Base-by-base conservation (phyloP, 1,140 invertebrate species). In the Caligus rogercresseyi region DNA sequence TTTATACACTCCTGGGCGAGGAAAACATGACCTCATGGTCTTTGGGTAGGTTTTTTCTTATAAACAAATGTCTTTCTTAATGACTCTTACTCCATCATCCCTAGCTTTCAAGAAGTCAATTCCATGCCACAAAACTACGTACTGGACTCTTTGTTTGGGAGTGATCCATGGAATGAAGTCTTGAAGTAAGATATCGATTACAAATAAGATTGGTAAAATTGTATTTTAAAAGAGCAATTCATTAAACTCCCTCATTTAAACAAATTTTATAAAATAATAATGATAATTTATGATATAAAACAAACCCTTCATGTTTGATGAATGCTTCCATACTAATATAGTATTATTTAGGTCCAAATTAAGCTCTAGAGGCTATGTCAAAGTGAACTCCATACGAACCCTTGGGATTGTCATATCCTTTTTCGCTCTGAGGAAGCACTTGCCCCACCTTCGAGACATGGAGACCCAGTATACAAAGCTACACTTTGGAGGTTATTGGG, bases 401-500 rank as follows among this genome's bases (percentile, higher is more conserved):
- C 85, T 89, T 72, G 87, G 87, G 15, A 74, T 92, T 16, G 72
- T 90, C 15, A 71, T 91, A 19, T 79, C 81, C 66, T 74, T 87
- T 11, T 93, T 87, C 69, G 80, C 80, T 24, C 77, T 85, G 55
- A 77, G 84, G 66, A 81, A 82, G 68, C 85, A 93, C 75, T 72
- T 95, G 0, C 76, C 80, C 19, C 81, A 85, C 74, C 71, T 93
- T 21, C 78, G 86, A 67, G 82, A 86, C 69, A 82, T 94, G 56
- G 86, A 93, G 71, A 82, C 82, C 16, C 81, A 85, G 68, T 86
- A 84, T 69, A 91, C 88, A 0, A 81, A 83, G 68, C 91, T 89
- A 55, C 91, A 90, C 0, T 78, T 94, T 65, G 83, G 81, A 26
- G 91, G 91, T 63, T 81, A 89, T 71, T 93, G 88, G 88, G 90